A percentile compares a stretch with the other conserved stretches of the same genome.
Evolutionary conservation across 2,113 vertebrate genomes (phyloP).

Genomic region (Paradisaea rubra): DNA sequence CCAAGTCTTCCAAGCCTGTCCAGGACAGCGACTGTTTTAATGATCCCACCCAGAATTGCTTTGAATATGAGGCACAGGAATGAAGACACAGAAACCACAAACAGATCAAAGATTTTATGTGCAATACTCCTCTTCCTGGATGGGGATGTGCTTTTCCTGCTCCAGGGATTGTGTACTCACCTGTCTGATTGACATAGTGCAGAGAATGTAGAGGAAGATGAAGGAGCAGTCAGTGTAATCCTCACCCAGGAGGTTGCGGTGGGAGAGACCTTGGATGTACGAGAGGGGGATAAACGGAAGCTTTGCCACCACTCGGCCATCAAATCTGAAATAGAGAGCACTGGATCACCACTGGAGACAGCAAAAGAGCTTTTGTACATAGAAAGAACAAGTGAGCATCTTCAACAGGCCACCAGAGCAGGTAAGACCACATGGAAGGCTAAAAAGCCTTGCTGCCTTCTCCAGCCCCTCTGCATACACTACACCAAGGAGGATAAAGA

Average conservation of each 20-base stretch:
- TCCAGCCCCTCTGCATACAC: background rate
- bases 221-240: conserved; percentile 98
- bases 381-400: background rate
- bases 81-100: background rate
- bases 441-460: background rate
- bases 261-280: conserved; percentile 96
- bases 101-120: background rate
- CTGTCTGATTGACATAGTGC: conserved; percentile 98
- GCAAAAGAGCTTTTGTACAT: background rate
- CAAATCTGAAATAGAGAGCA: conserved; percentile 80
- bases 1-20: background rate
- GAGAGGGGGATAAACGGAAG: conserved; percentile 92
- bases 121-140: background rate
- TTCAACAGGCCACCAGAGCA: background rate
- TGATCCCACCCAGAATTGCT: background rate
- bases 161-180: conserved; percentile 63
- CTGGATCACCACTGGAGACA: background rate
- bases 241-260: conserved; percentile 93
- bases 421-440: background rate
- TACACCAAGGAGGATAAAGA: background rate
- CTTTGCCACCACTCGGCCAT: conserved; percentile 95
- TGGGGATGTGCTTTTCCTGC: background rate
- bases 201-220: conserved; percentile 98
- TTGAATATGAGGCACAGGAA: background rate
- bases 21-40: background rate